Evolutionary conservation across 2,888 invertebrate genomes (phyloP).

Genomic region (Tachina fera): DNA sequence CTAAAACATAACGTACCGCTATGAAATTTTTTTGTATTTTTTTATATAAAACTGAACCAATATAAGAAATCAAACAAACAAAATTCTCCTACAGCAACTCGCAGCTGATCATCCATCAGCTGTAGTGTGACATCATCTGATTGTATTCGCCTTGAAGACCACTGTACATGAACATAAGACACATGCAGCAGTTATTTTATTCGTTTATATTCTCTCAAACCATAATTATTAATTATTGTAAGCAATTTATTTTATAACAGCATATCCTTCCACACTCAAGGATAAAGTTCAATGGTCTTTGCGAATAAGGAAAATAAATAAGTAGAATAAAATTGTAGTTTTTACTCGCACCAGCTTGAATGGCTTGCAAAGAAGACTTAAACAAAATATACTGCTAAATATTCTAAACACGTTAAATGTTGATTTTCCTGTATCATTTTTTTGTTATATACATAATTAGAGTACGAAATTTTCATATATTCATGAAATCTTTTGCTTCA

Average conservation of each 20-base stretch:
- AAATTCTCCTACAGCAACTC: too few species aligned
- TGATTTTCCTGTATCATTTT: not conserved
- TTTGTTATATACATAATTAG: not conserved
- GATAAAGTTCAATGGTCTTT: constrained; percentile 45
- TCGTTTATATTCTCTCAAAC: not conserved
- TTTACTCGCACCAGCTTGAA: constrained; percentile 3
- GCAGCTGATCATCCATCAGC: too few species aligned
- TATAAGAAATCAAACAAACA: too few species aligned
- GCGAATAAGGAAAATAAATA: not conserved
- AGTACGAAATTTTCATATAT: too few species aligned
- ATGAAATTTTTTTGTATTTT: too few species aligned
- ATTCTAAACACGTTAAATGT: constrained; percentile 16
- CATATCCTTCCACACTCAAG: constrained; percentile 29
- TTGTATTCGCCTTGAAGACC: not conserved
- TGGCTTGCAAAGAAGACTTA: not conserved
- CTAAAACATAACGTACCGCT: too few species aligned
- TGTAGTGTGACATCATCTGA: too few species aligned
- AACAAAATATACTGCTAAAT: not conserved
- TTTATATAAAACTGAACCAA: too few species aligned
- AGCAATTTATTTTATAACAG: constrained; percentile 7
- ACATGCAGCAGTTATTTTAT: not conserved
- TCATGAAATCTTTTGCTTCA: too few species aligned
- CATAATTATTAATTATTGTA: not conserved
- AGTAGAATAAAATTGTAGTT: not conserved
- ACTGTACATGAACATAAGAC: not conserved